Evolutionary conservation across 2,888 invertebrate species (phyloP), one percentile per base, ranked within the genome.

Genomic region (Rhodophaea formosa): DNA sequence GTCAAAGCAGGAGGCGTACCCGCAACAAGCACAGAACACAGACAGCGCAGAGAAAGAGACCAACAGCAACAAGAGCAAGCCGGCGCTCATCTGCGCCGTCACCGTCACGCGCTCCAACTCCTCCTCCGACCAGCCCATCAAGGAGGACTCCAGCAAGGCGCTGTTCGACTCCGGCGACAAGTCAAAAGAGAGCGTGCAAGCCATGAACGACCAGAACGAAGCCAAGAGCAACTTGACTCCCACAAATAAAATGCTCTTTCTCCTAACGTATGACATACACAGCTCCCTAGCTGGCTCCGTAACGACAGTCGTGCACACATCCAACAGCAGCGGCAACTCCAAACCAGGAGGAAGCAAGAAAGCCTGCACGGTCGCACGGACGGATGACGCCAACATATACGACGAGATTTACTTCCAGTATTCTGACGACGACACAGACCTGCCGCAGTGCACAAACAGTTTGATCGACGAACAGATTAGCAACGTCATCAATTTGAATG

Each of bases 201-300:
- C 95, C 12, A 94, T 96, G 93, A 96, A 96, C 77, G 95, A 95
- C 75, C 94, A 95, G 59, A 95, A 95, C 74, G 94, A 94, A 80
- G 95, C 94, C 0, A 93, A 94, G 60, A 93, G 89, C 71, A 88
- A 87, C 63, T 64, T 82, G 39, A 69, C 79, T 7, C 71, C 76
- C 1, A 75, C 81, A 56, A 86, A 86, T 63, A 89, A 85, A 79
- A 88, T 90, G 85, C 77, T 93, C 54, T 95, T 94, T 77, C 84
- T 95, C 51, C 90, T 95, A 15, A 93, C 95, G 0, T 95, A 95
- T 64, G 95, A 95, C 71, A 95, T 95, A 86, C 93, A 94, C 75
- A 94, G 94, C 70, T 93, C 93, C 51, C 74, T 84, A 16, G 83
- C 90, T 1, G 86, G 87, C n/a, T 88, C 86, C 0, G 80, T 85